Conservation (phyloP, 2,888 invertebrate genomes). For the Torymus tubicola region DNA sequence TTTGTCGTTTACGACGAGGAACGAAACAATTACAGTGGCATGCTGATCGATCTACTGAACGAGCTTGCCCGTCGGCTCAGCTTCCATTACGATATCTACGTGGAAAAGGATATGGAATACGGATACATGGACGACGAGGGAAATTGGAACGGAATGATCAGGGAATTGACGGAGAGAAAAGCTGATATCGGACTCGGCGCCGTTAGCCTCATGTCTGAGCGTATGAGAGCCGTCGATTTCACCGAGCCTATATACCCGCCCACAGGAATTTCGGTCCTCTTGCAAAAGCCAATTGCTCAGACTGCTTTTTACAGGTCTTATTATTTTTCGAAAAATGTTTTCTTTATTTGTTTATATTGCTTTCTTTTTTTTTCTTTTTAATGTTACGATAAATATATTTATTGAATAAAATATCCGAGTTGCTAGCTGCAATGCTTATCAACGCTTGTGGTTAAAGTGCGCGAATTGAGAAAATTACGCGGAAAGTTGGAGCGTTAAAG, state of each 20-base stretch:
- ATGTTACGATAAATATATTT: background rate
- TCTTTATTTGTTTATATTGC: background rate
- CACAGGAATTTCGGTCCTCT: constrained; percentile 95
- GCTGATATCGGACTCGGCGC: constrained; percentile 95
- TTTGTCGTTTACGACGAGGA: constrained; percentile 85
- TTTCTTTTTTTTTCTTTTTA: background rate
- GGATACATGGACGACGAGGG: constrained; percentile 91
- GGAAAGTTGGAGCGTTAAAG: constrained; percentile 11
- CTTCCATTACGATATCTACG: constrained; percentile 91
- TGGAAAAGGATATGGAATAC: constrained; percentile 88
- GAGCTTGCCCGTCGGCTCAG: constrained; percentile 88
- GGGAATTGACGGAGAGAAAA: constrained; percentile 85
- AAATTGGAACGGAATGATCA: constrained; percentile 88
- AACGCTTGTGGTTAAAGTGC: background rate
- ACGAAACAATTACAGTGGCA: constrained; percentile 80
- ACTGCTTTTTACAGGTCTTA: constrained; percentile 86
- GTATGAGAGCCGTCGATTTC: constrained; percentile 96
- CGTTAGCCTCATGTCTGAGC: constrained; percentile 95
- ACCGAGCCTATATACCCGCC: constrained; percentile 97
- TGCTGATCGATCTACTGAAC: constrained; percentile 94
- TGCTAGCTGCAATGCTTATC: too few species aligned
- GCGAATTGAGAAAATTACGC: background rate
- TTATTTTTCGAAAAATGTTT: background rate
- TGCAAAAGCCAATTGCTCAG: constrained; percentile 91
- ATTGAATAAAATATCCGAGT: background rate